Evolutionary conservation across 2,888 invertebrate genomes (phyloP).

Genomic region (Ephialtes manifestator): DNA sequence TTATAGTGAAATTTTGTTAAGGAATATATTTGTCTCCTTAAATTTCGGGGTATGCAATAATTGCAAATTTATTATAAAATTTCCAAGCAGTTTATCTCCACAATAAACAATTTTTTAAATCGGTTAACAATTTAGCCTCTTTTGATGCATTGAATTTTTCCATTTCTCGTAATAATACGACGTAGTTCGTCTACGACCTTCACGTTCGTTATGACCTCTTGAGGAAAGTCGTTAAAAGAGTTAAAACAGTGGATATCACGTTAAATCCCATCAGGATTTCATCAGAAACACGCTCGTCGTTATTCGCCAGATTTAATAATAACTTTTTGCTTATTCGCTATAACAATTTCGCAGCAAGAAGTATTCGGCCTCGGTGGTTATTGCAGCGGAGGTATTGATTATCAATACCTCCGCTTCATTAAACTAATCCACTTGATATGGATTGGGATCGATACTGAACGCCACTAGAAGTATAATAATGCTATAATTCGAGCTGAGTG

Average conservation of each 20-base stretch:
- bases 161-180: background rate
- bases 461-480: conserved; percentile 14
- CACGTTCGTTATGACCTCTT: background rate
- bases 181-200: background rate
- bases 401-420: conserved; percentile 57
- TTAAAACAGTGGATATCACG: conserved; percentile 12
- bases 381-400: conserved; percentile 44
- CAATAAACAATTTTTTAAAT: background rate
- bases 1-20: too few relatives aligned
- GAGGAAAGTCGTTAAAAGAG: background rate
- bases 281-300: background rate
- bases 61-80: too few relatives aligned
- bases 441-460: conserved; percentile 48
- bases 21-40: too few relatives aligned
- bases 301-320: conserved; percentile 40
- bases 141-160: background rate
- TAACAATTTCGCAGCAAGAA: conserved; percentile 36
- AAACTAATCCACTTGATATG: conserved; percentile 56
- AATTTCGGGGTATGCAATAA: too few relatives aligned
- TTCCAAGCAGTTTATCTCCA: background rate
- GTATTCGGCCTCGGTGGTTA: conserved; percentile 34
- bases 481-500: background rate
- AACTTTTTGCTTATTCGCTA: conserved; percentile 10
- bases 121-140: background rate
- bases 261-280: background rate